A percentile compares a stretch with the other conserved stretches of the same genome.
Evolutionary conservation across 2,888 invertebrate genomes (phyloP).

Genomic region (Liodrosophila aerea): DNA sequence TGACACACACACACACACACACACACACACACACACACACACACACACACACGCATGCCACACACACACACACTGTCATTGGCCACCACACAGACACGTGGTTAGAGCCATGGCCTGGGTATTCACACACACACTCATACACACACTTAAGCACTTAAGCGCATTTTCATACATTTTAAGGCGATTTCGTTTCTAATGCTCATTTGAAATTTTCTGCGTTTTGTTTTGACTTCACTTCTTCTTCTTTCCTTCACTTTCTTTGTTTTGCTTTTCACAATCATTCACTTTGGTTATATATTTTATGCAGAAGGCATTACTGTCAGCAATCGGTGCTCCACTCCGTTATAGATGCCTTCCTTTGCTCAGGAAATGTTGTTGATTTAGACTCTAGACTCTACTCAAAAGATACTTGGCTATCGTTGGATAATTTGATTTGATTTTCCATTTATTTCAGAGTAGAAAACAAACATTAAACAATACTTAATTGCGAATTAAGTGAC

Average conservation of each 20-base stretch:
- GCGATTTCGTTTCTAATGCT: constrained; percentile 52
- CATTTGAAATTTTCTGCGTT: constrained; percentile 54
- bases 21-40: not conserved
- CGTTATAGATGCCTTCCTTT: too few species aligned
- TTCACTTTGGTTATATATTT: too few species aligned
- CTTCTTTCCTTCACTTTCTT: constrained; percentile 4
- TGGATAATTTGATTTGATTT: constrained; percentile 1
- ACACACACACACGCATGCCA: constrained; percentile 2
- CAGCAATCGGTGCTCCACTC: too few species aligned
- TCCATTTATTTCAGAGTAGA: constrained; percentile 38
- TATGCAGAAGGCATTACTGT: too few species aligned
- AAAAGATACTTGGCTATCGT: too few species aligned
- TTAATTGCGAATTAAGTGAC: constrained; percentile 19
- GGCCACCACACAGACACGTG: constrained; percentile 52
- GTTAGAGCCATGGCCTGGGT: constrained; percentile 49
- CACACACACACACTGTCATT: constrained; percentile 21
- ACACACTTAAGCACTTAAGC: constrained; percentile 53
- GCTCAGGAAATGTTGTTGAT: too few species aligned
- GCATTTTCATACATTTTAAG: constrained; percentile 58
- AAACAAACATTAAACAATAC: constrained; percentile 41
- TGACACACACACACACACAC: constrained; percentile 10
- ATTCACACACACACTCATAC: too few species aligned
- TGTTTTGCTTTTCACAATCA: constrained; percentile 1
- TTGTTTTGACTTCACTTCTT: not conserved
- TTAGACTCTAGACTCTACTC: too few species aligned